Conservation (phyloP, 2,888 invertebrate genomes). For the Hedya salicella region DNA sequence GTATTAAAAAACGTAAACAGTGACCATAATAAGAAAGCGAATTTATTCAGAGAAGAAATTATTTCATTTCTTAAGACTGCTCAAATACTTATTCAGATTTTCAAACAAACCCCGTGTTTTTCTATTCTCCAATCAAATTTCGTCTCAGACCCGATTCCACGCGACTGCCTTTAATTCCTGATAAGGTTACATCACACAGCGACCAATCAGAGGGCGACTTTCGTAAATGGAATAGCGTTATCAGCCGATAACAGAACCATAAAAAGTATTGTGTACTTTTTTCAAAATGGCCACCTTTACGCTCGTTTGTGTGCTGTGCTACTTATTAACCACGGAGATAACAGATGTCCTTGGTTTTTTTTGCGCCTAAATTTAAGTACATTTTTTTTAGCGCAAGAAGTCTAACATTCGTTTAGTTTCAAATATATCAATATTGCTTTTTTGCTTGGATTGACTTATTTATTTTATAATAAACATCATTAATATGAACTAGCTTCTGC, state of each 20-base stretch:
- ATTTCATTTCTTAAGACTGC: neutral
- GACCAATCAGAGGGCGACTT: constrained; percentile 71
- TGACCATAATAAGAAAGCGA: too few relatives aligned
- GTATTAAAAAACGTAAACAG: too few relatives aligned
- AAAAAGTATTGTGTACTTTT: constrained; percentile 77
- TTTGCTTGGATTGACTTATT: too few relatives aligned
- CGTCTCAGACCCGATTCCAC: constrained; percentile 54
- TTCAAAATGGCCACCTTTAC: constrained; percentile 77
- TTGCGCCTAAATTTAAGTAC: neutral
- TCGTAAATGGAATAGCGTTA: constrained; percentile 77
- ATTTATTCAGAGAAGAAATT: too few relatives aligned
- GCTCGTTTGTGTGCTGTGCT: constrained; percentile 65
- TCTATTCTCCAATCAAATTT: constrained; percentile 31
- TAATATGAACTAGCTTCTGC: too few relatives aligned
- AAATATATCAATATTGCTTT: too few relatives aligned
- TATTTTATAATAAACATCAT: too few relatives aligned
- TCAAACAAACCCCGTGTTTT: neutral
- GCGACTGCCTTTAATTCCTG: constrained; percentile 69
- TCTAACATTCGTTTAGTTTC: too few relatives aligned
- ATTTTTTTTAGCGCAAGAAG: neutral
- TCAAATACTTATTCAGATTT: neutral
- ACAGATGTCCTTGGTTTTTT: constrained; percentile 30
- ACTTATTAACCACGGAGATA: constrained; percentile 53
- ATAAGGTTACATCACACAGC: constrained; percentile 59
- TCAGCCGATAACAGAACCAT: constrained; percentile 71